phyloP scores from a whole-genome alignment of 2,113 vertebrate genomes.

The Amazona vittata region DNA sequence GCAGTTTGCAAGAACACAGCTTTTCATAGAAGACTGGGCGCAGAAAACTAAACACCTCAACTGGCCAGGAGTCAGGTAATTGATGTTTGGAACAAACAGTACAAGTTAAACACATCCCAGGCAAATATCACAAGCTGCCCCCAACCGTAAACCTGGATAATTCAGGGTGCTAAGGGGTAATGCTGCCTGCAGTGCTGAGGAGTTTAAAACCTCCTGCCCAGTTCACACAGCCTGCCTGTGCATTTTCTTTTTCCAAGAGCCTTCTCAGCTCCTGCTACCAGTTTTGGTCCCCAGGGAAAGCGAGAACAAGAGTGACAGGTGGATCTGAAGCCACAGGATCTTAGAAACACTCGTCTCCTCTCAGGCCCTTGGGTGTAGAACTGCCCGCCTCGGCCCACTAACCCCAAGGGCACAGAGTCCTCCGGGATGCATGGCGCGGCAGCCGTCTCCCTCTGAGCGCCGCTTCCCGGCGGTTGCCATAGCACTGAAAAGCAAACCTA shows the following conservation, averaged over 20 bases:
- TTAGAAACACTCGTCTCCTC: background rate
- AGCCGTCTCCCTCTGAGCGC: background rate
- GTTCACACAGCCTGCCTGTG: accelerated
- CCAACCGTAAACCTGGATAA: background rate
- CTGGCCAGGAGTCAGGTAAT: background rate
- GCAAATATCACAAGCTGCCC: background rate
- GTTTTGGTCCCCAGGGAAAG: background rate
- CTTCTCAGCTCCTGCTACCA: background rate
- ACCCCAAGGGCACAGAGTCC: constrained; percentile 26
- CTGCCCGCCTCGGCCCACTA: background rate
- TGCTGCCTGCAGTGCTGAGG: accelerated
- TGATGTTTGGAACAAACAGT: background rate
- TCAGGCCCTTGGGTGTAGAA: background rate
- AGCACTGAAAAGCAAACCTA: constrained; percentile 61
- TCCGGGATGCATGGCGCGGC: background rate
- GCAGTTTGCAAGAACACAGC: background rate
- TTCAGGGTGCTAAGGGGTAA: background rate
- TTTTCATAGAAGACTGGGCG: accelerated
- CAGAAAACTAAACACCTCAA: background rate
- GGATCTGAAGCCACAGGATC: background rate
- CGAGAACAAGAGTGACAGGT: background rate
- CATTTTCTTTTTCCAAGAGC: background rate
- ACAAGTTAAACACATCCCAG: background rate
- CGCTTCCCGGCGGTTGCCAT: constrained; percentile 30
- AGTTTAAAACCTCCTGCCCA: background rate